These are phyloP conservation scores for Lagria hirta DNA, from an alignment of 2,888 invertebrate genomes.

Conservation along the genomic window DNA sequence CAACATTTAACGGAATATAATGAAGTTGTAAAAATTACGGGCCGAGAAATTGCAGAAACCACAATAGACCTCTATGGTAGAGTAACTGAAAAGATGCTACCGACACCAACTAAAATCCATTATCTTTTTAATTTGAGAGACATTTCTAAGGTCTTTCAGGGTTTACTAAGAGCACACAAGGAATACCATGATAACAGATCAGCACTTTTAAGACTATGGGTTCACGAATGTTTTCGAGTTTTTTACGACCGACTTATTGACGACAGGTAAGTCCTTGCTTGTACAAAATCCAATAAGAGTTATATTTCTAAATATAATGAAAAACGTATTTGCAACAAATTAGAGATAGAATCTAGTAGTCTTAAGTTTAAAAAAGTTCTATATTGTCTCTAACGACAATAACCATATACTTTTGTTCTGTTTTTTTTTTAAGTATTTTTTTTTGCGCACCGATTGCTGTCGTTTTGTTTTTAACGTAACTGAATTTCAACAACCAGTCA, in stretches of 20 bases:
- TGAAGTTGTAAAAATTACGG: conserved; percentile 74
- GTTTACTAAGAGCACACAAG: conserved; percentile 73
- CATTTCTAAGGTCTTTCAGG: conserved; percentile 84
- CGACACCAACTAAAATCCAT: conserved; percentile 87
- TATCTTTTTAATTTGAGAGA: conserved; percentile 88
- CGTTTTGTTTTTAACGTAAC: no score
- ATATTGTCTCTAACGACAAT: no score
- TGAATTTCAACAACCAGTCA: no score
- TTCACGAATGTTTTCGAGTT: conserved; percentile 82
- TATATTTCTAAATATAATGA: no score
- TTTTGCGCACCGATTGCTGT: no score
- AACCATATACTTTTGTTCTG: no score
- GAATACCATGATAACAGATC: conserved; percentile 74
- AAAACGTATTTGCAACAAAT: no score
- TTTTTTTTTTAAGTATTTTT: no score
- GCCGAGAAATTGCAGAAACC: conserved; percentile 68
- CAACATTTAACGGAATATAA: conserved; percentile 79
- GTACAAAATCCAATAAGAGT: conserved; percentile 1
- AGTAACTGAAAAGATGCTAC: conserved; percentile 73
- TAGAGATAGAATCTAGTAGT: no score
- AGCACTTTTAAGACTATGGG: conserved; percentile 77
- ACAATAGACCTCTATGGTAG: conserved; percentile 78
- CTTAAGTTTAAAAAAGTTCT: no score
- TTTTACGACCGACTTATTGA: conserved; percentile 83
- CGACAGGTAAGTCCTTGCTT: conserved; percentile 62